Evolutionary conservation across 2,797 vertebrate genomes (phyloP).

Genomic region (Margarornis squamiger): DNA sequence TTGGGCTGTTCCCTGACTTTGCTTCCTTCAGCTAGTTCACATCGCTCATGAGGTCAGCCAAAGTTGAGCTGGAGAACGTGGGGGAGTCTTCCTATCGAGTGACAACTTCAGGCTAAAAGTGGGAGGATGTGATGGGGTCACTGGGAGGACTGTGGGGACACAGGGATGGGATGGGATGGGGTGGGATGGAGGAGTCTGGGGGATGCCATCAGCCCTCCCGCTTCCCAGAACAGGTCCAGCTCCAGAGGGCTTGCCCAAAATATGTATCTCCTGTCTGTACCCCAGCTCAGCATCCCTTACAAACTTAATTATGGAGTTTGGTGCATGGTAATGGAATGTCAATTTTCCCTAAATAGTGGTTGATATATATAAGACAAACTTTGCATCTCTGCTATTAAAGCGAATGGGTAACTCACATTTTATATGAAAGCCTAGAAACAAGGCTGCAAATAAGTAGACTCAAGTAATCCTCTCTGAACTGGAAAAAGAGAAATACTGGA

Average conservation of each 20-base stretch:
- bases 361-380: background rate
- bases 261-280: rapidly evolving
- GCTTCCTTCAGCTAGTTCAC: background rate
- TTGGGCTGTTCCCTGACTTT: rapidly evolving
- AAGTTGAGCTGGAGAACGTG: background rate
- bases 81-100: background rate
- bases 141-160: background rate
- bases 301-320: background rate
- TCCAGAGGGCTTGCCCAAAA: background rate
- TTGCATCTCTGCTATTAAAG: background rate
- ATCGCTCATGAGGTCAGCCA: background rate
- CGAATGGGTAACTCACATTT: background rate
- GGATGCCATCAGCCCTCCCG: rapidly evolving
- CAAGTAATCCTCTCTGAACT: background rate
- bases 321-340: background rate
- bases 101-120: background rate
- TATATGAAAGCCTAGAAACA: background rate
- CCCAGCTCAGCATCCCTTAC: background rate
- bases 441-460: background rate
- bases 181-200: rapidly evolving
- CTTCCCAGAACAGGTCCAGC: background rate
- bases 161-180: background rate
- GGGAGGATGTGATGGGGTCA: rapidly evolving
- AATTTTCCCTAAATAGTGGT: background rate
- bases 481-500: background rate